A percentile compares a stretch with the other conserved stretches of the same genome.
These are phyloP conservation scores for Harpagoxenus sublaevis DNA, from an alignment of 2,888 invertebrate genomes.

Conservation along the genomic window DNA sequence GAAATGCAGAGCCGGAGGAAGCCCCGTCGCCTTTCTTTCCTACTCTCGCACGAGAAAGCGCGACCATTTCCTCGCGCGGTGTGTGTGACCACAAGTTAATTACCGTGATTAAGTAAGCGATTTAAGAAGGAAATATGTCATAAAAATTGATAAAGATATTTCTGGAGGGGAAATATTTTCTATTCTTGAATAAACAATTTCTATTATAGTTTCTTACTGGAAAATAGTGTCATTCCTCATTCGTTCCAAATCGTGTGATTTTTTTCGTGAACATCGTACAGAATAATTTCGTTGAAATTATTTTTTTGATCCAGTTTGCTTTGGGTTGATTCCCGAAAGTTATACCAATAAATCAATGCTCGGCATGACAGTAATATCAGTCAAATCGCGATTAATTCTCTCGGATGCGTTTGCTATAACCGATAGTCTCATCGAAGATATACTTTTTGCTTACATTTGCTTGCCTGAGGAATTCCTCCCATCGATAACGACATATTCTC, in stretches of 20 bases:
- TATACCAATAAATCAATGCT: neutral
- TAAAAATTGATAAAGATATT: neutral
- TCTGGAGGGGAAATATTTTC: neutral
- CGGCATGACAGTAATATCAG: neutral
- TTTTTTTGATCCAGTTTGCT: neutral
- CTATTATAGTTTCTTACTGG: neutral
- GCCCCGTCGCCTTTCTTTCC: neutral
- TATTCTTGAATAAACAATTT: neutral
- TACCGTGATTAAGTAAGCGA: conserved; percentile 19
- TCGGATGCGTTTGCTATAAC: neutral
- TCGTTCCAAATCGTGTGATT: neutral
- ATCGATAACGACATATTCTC: neutral
- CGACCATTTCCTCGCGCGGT: neutral
- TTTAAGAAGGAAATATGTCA: neutral
- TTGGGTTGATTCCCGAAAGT: neutral
- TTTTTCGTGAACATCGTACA: neutral
- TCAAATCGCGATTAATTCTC: neutral
- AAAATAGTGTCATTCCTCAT: neutral
- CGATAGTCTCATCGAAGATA: neutral
- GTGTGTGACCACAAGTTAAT: conserved; percentile 42
- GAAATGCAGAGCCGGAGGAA: neutral
- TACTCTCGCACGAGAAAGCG: neutral
- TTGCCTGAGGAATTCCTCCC: neutral
- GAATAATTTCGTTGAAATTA: neutral
- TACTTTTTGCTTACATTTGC: neutral